Conservation (phyloP, 2,888 invertebrate genomes). For the Chydorus sphaericus region DNA sequence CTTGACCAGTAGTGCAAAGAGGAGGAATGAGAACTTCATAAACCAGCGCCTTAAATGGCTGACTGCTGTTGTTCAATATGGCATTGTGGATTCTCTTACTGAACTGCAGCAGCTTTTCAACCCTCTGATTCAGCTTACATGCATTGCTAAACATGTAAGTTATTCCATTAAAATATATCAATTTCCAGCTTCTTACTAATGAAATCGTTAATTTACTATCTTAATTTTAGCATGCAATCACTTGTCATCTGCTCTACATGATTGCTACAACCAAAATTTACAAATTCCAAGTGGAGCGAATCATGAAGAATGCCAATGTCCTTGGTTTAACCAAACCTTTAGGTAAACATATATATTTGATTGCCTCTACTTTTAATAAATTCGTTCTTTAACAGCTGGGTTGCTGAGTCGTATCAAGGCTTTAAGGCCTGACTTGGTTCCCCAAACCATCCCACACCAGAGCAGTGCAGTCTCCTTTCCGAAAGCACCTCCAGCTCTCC, state of each 20-base stretch:
- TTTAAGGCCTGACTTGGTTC: conserved; percentile 4
- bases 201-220: neutral
- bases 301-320: neutral
- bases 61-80: conserved; percentile 3
- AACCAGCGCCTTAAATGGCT: neutral
- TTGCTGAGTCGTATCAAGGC: neutral
- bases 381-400: neutral
- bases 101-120: neutral
- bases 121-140: neutral
- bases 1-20: neutral
- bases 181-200: neutral
- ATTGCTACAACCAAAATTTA: neutral
- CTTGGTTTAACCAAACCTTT: neutral
- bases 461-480: neutral
- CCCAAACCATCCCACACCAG: neutral
- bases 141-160: neutral
- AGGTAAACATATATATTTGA: neutral
- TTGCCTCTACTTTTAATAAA: neutral
- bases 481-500: neutral
- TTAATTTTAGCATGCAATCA: neutral
- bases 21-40: neutral
- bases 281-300: neutral
- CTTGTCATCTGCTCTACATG: neutral
- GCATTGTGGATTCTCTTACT: neutral
- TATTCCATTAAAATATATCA: neutral